Conservation (phyloP, 2,113 vertebrate species). For the Etheostoma spectabile region DNA sequence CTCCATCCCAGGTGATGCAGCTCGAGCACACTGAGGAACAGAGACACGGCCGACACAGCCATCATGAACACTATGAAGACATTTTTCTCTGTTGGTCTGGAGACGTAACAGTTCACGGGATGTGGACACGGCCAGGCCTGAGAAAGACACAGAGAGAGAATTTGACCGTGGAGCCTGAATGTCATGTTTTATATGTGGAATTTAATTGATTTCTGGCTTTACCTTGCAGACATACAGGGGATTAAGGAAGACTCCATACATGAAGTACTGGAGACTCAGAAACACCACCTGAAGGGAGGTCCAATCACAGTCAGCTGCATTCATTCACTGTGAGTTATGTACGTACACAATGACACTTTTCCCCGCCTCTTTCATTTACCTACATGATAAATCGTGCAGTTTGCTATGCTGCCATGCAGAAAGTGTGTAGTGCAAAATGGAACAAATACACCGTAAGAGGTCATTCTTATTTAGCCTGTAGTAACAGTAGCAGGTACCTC, state of each 20-base stretch:
- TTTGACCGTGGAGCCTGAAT: accelerated
- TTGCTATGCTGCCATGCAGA: neutral
- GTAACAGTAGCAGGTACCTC: constrained; percentile 74
- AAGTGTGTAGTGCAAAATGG: neutral
- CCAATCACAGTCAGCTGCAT: neutral
- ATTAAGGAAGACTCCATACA: constrained; percentile 93
- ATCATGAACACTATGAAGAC: constrained; percentile 98
- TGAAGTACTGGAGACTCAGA: constrained; percentile 92
- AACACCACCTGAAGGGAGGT: constrained; percentile 86
- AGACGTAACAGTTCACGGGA: constrained; percentile 95
- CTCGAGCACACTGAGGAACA: constrained; percentile 91
- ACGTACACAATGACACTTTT: no score
- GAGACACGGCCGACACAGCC: constrained; percentile 89
- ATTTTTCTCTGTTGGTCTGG: constrained; percentile 97
- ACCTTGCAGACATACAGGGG: constrained; percentile 90
- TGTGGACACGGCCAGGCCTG: constrained; percentile 91
- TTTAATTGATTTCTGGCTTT: neutral
- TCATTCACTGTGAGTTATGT: no score
- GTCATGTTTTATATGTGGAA: accelerated
- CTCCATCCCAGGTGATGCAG: constrained; percentile 95
- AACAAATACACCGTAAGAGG: no score
- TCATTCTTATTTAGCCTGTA: no score
- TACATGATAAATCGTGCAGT: neutral
- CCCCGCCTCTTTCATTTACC: neutral
- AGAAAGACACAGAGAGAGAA: neutral